Evolutionary conservation across 1,140 invertebrate genomes (phyloP), one percentile per base, ranked within the genome.

Genomic region (Cyclargus thomasi): DNA sequence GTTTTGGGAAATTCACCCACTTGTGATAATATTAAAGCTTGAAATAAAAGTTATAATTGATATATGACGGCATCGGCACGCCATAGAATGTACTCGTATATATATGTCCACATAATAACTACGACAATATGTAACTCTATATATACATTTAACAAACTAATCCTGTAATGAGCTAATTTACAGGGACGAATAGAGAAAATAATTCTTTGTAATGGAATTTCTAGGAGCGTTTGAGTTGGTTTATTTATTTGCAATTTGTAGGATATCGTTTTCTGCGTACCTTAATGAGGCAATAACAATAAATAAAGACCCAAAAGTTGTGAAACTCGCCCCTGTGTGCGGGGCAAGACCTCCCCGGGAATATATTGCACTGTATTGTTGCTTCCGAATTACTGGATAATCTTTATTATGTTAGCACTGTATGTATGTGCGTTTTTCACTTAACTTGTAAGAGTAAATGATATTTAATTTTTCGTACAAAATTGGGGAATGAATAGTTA

Each of bases 301-400:
- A 90, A 90, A 90, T 90, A 90, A 88, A 81, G 88, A 85, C 88
- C 86, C 87, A 86, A 90, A 90, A 90, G 80, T 90, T 90, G 86
- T 83, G 82, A 86, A 82, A 77, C 82, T 81, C 82, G 80, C 83
- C 79, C 81, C 76, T 74, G 71, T 75, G n/a, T 16, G 39, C 75
- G 76, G 78, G 78, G 77, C 79, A 83, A 88, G 85, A 80, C 82
- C 47, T 53, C 64, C 39, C 81, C 74, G 29, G 39, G 14, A 29
- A 29, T 47, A 47, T 47, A 47, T 47, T 47, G 39, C 39, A 11
- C 11, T 47, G 39, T 47, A 47, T 47, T 47, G 39, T 47, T 47
- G 39, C 39, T 47, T 14, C 29, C 14, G 39, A 47, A 47, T 47
- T 47, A 47, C 39, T 47, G 39, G 39, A 16, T 47, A 47, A 47